Evolutionary conservation across 35 echinoderm and acorn worm genomes (phyloP), one percentile per base, ranked within the genome.

Genomic region (Lytechinus pictus): DNA sequence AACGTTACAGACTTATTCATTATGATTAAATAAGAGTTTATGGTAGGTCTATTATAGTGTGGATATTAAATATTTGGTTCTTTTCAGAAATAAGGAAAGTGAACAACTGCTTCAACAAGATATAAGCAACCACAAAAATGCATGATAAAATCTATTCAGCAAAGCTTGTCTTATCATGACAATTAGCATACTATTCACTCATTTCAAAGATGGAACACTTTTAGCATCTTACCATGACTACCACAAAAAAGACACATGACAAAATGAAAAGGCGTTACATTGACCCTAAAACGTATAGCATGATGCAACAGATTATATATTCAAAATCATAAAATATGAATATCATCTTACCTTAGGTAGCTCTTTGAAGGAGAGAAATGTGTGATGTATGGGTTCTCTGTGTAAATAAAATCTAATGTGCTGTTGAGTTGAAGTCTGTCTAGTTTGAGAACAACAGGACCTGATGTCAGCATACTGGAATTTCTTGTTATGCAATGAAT

Each of bases 301-400:
- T 24, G 66, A 16, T 79, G 21, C 66, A 6, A 79, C n/a, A n/a
- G 66, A 58, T 58, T 24, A 79, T 6, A 79, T 79, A 79, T 79
- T 79, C n/a, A 24, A 24, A 7, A 79, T 7, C 16, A 24, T 79
- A 79, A n/a, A 24, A 79, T 24, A n/a, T 79, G 66, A 19, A 5
- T 24, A 79, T n/a, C 16, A 79, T 24, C 16, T 24, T 57, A 93
- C 92, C 92, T 93, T 10, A 93, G 55, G 53, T 55, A 93, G 54
- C 52, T 55, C n/a, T 57, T 93, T 27, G 28, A 57, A 53, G 92
- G 92, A 55, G 92, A 55, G 54, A 93, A 93, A 27, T 57, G 8
- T 27, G 92, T 93, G 27, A 93, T 54, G 92, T 93, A 93, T 24
- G 92, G 92, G 57, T 93, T 93, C 53, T 54, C 92, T 56, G 52